Base-by-base conservation (phyloP, 1,140 invertebrate genomes). In the Triops cancriformis region DNA sequence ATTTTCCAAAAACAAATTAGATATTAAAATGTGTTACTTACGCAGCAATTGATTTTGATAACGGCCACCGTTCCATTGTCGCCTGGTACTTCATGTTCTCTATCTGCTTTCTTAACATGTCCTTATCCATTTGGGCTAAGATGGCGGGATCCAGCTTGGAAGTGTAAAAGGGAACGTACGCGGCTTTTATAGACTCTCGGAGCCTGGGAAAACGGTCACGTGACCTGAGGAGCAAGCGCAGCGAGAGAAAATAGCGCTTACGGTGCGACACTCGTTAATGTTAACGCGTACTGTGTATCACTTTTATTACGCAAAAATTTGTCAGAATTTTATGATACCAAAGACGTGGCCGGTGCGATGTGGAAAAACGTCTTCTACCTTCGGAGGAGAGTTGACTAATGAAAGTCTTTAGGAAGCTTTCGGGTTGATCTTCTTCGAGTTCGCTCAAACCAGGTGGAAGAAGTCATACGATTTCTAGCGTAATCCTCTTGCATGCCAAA, bases 1-100 rank as follows among this genome's bases (percentile, higher is more conserved):
- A 37, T 14, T 51, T 23, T 64, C 0, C 26, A 26, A 10, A n/a
- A 76, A 26, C 14, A 43, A 76, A 78, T 12, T 77, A 6, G 10
- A n/a, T 1, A 78, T 75, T 11, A 11, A n/a, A 27, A 28, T 42
- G 31, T 27, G 12, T 10, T 87, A 96, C 94, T 96, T 90, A 96
- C 94, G 94, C 94, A 83, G 93, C 91, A 85, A 97, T 96, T 85
- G 93, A 94, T 88, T 94, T 95, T 82, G 94, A 95, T 79, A 96
- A 88, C 75, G 93, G 93, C 94, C 94, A 96, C 85, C 94, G 91
- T 87, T 96, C 94, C 94, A 97, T 96, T 82, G 93, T 91, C 78
- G 93, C 93, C 86, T 96, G 94, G 87, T 95, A 95, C 87, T 95
- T 94, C 93, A 97, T 94, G 87, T 96, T 96, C 86, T 96, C 94